Base-by-base conservation (phyloP, 2,113 vertebrate species). In the Colossoma macropomum region DNA sequence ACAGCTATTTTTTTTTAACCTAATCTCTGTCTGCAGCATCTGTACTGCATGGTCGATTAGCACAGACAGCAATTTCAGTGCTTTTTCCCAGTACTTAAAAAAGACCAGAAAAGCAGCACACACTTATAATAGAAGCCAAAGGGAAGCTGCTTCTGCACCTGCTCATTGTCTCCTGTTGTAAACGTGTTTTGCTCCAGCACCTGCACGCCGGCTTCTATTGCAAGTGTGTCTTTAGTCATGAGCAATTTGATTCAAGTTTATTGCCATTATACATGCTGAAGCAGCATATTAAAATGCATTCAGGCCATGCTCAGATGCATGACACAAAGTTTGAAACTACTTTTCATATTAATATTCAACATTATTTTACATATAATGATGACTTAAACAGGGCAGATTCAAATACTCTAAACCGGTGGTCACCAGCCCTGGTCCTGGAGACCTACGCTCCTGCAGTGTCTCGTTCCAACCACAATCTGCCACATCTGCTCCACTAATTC, bases 31-130 rank as follows among this genome's bases (percentile, higher is more conserved):
- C 12, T 13, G n/a, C 25, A 27, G 59, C 25, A 13, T 62, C n/a
- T 12, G 25, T 12, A 4, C 25, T 62, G 19, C 2, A 59, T n/a
- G 54, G 1, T 59, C 54, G 25, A 80, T 87, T 85, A 84, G 87
- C 91, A 90, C 88, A 89, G 85, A 83, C 86, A 85, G 91, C 86
- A 89, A 88, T 90, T 91, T 91, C 87, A 93, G 87, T 88, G 85
- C 60, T 52, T 82, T n/a, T 34, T 75, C 80, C 21, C 21, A 17
- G 19, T 21, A 2, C 52, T 56, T 17, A 19, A 16, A n/a, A n/a
- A 23, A n/a, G 19, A 59, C 5, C 52, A n/a, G 54, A 4, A 59
- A 15, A 2, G 1, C 54, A 17, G 3, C 3, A 59, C 54, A 45
- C 10, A 11, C 41, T 45, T 45, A 11, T 6, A 45, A 45, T 45